A percentile compares a stretch with the other conserved stretches of the same genome.
Evolutionary conservation across 2,888 invertebrate genomes (phyloP).

Genomic region (Sarcophaga rosellei): DNA sequence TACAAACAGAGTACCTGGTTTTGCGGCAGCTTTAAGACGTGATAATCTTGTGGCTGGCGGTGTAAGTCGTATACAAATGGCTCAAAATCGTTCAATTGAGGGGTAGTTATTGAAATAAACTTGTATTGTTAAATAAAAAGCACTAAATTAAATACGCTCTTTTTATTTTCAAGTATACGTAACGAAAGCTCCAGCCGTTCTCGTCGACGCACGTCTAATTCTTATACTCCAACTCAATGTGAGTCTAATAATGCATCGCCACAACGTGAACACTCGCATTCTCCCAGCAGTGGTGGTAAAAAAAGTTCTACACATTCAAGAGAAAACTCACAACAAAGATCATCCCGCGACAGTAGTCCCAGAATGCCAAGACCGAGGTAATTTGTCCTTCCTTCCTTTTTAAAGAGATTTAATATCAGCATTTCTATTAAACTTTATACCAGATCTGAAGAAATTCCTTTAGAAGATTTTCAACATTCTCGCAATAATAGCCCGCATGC

Average conservation of each 20-base stretch:
- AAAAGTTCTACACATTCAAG: slow-evolving; percentile 80
- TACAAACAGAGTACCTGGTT: slow-evolving; percentile 82
- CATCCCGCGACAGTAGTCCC: slow-evolving; percentile 86
- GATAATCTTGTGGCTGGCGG: slow-evolving; percentile 78
- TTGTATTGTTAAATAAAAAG: not conserved
- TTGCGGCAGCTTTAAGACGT: slow-evolving; percentile 83
- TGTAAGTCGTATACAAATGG: slow-evolving; percentile 80
- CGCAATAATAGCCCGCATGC: slow-evolving; percentile 82
- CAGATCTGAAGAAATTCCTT: slow-evolving; percentile 89
- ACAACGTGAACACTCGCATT: slow-evolving; percentile 80
- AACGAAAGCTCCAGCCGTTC: slow-evolving; percentile 76
- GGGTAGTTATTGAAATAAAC: slow-evolving; percentile 73
- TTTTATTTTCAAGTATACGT: slow-evolving; percentile 72
- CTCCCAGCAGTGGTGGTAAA: slow-evolving; percentile 80
- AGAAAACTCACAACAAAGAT: slow-evolving; percentile 77
- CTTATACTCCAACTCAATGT: slow-evolving; percentile 79
- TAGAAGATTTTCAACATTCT: slow-evolving; percentile 88
- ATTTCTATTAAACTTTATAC: not conserved
- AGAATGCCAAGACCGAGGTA: slow-evolving; percentile 86
- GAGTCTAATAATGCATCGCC: slow-evolving; percentile 61
- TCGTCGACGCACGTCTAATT: slow-evolving; percentile 82
- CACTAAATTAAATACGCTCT: not conserved
- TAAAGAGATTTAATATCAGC: not conserved
- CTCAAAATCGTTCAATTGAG: slow-evolving; percentile 79
- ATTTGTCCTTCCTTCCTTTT: slow-evolving; percentile 20